phyloP scores from a whole-genome alignment of 1,140 invertebrate species.

The Drusus annulatus region DNA sequence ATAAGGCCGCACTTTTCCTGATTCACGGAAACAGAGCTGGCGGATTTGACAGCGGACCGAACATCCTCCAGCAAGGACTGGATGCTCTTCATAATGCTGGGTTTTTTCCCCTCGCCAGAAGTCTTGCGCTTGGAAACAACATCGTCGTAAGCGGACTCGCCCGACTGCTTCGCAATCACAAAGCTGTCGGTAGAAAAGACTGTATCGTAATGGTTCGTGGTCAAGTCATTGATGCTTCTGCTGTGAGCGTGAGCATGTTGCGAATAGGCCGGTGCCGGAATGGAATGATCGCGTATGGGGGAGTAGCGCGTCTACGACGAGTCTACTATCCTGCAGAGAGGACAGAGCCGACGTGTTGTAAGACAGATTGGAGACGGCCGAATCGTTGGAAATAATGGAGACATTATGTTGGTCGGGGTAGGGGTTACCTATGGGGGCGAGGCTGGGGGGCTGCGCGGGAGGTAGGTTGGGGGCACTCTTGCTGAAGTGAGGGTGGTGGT shows the following conservation, averaged over 20 bases:
- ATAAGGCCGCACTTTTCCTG: slow-evolving; percentile 61
- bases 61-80: slow-evolving; percentile 57
- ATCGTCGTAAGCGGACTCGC: slow-evolving; percentile 33
- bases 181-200: slow-evolving; percentile 65
- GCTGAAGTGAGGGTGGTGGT: slow-evolving; percentile 66
- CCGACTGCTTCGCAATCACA: slow-evolving; percentile 63
- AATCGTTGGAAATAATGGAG: slow-evolving; percentile 8
- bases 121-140: not conserved
- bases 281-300: not conserved
- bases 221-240: slow-evolving; percentile 45
- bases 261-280: not conserved
- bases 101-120: slow-evolving; percentile 54
- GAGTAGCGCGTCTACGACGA: not conserved
- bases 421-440: slow-evolving; percentile 76
- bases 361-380: not conserved
- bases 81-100: slow-evolving; percentile 63
- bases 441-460: slow-evolving; percentile 74
- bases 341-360: not conserved
- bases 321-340: not conserved
- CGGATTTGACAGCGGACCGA: slow-evolving; percentile 58
- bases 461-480: slow-evolving; percentile 86
- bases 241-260: slow-evolving; percentile 28
- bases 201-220: slow-evolving; percentile 64
- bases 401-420: not conserved
- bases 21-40: slow-evolving; percentile 60